Base-by-base conservation (phyloP, 1,140 invertebrate genomes). In the Drosophila equinoxialis region DNA sequence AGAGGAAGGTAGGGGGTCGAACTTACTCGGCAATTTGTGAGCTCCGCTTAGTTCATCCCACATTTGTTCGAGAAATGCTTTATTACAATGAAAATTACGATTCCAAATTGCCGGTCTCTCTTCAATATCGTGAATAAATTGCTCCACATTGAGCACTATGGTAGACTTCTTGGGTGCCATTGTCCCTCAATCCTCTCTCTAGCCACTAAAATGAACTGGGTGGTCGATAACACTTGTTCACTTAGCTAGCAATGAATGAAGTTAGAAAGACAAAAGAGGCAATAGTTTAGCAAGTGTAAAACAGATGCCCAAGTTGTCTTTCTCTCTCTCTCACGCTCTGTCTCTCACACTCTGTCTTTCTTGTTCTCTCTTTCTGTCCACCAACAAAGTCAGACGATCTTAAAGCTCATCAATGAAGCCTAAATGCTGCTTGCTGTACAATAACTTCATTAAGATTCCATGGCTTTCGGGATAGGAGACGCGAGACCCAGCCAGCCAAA, bases 91-190 rank as follows among this genome's bases (percentile, higher is more conserved):
- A 51, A 90, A 92, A 67, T 92, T 92, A 57, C 91, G 90, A 77
- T 92, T 91, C 91, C 91, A 92, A 71, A 92, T 92, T 59, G 90
- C 91, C 35, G 91, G 91, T 20, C 91, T 77, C 63, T 91, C 83
- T 69, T 91, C 81, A 39, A 92, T 89, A 68, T 92, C 91, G 67
- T 90, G 79, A 75, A 92, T 92, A 60, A 92, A 91, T 68, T 92
- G 89, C 67, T 92, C 91, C 51, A 92, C 89, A 83, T 92, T 91
- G 63, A 91, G 71, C 59, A 92, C 90, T 70, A 92, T 91, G 54
- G 91, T 84, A 48, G 90, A 91, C 71, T 91, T 91, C 79, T 91
- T 91, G 71, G 90, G 90, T 72, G 90, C 90, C 90, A 91, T 91
- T 77, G 76, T 90, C 11, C 30, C 37, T 45, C 39, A 17, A 10